Conservation (phyloP, 2,888 invertebrate species). For the Harmothoe impar region DNA sequence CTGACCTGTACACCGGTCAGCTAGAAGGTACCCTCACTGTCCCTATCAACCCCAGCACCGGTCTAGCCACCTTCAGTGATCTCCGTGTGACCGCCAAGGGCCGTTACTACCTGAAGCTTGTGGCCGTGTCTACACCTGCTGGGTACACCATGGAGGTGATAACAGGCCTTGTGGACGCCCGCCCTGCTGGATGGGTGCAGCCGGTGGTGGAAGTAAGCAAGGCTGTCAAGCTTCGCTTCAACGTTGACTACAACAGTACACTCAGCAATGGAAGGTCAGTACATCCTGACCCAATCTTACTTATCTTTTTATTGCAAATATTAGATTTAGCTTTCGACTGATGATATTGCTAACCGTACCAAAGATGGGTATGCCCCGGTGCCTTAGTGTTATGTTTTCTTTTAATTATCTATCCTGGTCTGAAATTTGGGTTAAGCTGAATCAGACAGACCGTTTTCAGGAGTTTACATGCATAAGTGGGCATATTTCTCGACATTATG, state of each 20-base stretch:
- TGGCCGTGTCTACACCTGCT: slow-evolving; percentile 71
- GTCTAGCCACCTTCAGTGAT: slow-evolving; percentile 71
- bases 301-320: too few relatives aligned
- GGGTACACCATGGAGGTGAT: slow-evolving; percentile 11
- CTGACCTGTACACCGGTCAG: slow-evolving; percentile 69
- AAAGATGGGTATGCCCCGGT: too few relatives aligned
- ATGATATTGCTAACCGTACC: too few relatives aligned
- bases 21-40: slow-evolving; percentile 68
- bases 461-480: too few relatives aligned
- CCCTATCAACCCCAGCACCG: slow-evolving; percentile 70
- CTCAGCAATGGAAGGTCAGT: not conserved
- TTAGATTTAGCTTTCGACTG: too few relatives aligned
- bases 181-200: slow-evolving; percentile 68
- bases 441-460: too few relatives aligned
- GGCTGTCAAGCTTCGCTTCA: slow-evolving; percentile 72
- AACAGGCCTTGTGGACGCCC: slow-evolving; percentile 68
- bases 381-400: too few relatives aligned
- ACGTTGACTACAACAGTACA: slow-evolving; percentile 70
- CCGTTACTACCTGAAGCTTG: slow-evolving; percentile 71
- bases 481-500: too few relatives aligned
- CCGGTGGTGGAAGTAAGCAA: slow-evolving; percentile 69
- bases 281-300: too few relatives aligned
- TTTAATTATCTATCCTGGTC: too few relatives aligned
- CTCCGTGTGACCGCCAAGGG: slow-evolving; percentile 71
- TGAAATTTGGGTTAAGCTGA: too few relatives aligned